These are phyloP conservation scores for Chrysomela aeneicollis DNA, from an alignment of 2,888 invertebrate genomes.

Conservation along the genomic window DNA sequence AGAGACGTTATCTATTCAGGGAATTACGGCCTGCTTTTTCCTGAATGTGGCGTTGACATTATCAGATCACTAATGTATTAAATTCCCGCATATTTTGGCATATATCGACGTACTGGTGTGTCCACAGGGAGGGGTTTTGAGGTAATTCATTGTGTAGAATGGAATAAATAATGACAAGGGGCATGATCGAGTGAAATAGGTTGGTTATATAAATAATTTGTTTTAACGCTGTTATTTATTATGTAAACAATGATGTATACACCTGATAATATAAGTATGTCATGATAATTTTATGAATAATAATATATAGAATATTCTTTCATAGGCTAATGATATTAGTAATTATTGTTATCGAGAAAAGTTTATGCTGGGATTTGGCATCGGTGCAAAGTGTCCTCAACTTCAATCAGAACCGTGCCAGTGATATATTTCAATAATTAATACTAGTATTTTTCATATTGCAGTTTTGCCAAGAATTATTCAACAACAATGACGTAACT, in stretches of 20 bases:
- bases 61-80: conserved; percentile 25
- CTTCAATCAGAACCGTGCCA: too few relatives aligned
- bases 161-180: neutral
- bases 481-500: too few relatives aligned
- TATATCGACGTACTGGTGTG: neutral
- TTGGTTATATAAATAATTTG: neutral
- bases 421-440: too few relatives aligned
- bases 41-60: conserved; percentile 30
- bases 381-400: too few relatives aligned
- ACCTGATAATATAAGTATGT: too few relatives aligned
- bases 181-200: neutral
- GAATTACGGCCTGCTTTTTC: conserved; percentile 24
- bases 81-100: conserved; percentile 6
- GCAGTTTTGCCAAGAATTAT: too few relatives aligned
- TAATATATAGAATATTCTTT: too few relatives aligned
- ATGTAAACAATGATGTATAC: neutral
- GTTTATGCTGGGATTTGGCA: too few relatives aligned
- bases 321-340: too few relatives aligned
- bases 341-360: too few relatives aligned
- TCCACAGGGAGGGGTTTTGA: neutral
- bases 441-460: too few relatives aligned
- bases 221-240: neutral
- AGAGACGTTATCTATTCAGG: conserved; percentile 8
- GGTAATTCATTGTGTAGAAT: neutral
- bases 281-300: too few relatives aligned